phyloP scores from a whole-genome alignment of 2,113 vertebrate genomes.

The Porphyrio hochstetteri region DNA sequence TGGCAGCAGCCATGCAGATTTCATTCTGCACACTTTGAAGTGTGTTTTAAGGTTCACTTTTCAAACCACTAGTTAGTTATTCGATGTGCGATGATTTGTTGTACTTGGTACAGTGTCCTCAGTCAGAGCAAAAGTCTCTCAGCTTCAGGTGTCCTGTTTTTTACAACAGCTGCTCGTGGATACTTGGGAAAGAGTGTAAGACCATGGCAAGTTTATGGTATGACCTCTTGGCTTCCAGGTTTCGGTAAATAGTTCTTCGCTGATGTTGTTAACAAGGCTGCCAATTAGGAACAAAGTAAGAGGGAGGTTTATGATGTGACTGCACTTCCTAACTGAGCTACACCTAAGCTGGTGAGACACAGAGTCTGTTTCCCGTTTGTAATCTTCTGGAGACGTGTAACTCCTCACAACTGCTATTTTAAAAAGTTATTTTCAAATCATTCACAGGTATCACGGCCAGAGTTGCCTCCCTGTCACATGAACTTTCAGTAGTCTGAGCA shows the following conservation, averaged over 20 bases:
- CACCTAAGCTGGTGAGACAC: constrained; percentile 12
- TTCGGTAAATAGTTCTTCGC: constrained; percentile 13
- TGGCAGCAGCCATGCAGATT: not conserved
- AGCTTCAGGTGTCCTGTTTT: not conserved
- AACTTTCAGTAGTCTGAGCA: not conserved
- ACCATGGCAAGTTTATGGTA: not conserved
- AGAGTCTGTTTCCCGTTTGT: not conserved
- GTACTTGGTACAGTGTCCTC: not conserved
- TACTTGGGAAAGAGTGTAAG: not conserved
- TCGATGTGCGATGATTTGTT: not conserved
- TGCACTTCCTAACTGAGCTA: constrained; percentile 28
- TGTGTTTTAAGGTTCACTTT: not conserved
- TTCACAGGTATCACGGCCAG: not conserved
- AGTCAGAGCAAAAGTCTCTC: not conserved
- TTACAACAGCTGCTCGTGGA: not conserved
- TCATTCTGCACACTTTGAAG: not conserved
- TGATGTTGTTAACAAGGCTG: constrained; percentile 37
- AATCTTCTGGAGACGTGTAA: constrained; percentile 6
- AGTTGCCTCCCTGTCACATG: constrained; percentile 11
- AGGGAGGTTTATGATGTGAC: constrained; percentile 18
- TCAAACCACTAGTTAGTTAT: not conserved
- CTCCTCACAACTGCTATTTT: constrained; percentile 4
- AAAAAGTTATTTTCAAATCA: constrained; percentile 26
- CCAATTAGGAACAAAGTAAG: constrained; percentile 28
- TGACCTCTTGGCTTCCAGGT: constrained; percentile 2